Base-by-base conservation (phyloP, 2,113 vertebrate genomes). In the Lamprologus tigripictilis region DNA sequence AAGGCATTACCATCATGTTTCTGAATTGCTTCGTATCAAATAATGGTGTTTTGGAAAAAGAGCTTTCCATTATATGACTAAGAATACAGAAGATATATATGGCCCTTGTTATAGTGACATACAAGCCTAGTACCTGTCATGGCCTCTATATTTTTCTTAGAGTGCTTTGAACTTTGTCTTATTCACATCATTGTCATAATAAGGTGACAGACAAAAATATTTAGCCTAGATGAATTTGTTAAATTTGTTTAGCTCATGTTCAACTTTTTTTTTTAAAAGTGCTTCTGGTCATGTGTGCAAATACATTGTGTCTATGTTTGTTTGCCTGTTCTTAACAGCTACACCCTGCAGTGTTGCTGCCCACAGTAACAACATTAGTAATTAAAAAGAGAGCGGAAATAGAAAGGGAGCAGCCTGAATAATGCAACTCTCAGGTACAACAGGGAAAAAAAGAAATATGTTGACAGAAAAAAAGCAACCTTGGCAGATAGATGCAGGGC, bases 361-460 rank as follows among this genome's bases (percentile, higher is more conserved):
- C n/a, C 51, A 49, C 88, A 80, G 58, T 76, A 79, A 79, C 55
- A 28, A 71, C 78, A 87, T 86, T 71, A 88, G 76, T 87, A 81
- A 90, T 92, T 89, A 85, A 91, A 85, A 68, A 66, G 86, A 49
- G 16, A 84, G 58, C 5, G 21, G 53, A 53, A 88, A 73, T 19
- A 86, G 68, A 83, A 8, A 37, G 49, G 47, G 71, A 73, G 47
- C 21, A 7, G 33, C 51, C 66, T 89, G 76, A 90, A 81, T 76
- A 90, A 86, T 91, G 71, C 13, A 68, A 81, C 40, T 40, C 61
- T 88, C 78, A 90, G 76, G 47, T 57, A 35, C 85, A 54, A 17
- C 6, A 40, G 81, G 71, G 63, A 19, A 71, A 83, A 73, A 51
- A 88, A 88, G 86, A 73, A 73, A 73, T 10, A 17, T 31, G 40